These are phyloP conservation scores for Nymphicus hollandicus DNA, from an alignment of 2,113 vertebrate species.

Conservation along the genomic window DNA sequence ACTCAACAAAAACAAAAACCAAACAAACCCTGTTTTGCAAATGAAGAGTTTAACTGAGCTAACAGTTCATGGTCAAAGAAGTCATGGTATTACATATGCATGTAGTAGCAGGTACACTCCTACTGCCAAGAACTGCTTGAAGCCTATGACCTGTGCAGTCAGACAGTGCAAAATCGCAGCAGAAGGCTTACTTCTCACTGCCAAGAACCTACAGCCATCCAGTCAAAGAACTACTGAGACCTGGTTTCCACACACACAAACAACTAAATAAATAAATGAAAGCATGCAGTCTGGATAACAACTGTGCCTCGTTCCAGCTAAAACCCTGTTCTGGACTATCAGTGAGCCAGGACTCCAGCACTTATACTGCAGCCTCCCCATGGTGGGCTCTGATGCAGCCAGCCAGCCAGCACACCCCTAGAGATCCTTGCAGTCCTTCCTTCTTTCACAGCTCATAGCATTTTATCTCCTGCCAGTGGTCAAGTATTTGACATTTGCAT, in stretches of 20 bases:
- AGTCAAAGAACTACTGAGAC: neutral
- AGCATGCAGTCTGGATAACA: neutral
- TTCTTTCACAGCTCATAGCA: neutral
- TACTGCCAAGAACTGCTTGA: neutral
- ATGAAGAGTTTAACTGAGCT: neutral
- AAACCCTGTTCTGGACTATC: neutral
- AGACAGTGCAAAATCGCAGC: neutral
- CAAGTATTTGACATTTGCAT: neutral
- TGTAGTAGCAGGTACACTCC: neutral
- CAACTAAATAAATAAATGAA: neutral
- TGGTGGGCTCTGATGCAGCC: fast-evolving
- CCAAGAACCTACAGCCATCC: neutral
- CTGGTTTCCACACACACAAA: neutral
- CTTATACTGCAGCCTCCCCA: neutral
- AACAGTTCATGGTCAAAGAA: neutral
- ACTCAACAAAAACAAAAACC: neutral
- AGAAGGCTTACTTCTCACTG: neutral
- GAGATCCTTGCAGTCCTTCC: neutral
- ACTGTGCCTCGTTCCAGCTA: neutral
- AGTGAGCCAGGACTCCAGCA: neutral
- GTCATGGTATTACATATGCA: neutral
- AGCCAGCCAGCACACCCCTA: neutral
- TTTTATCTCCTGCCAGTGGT: neutral
- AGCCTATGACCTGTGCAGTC: neutral
- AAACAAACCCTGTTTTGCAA: neutral